Evolutionary conservation across 23 tunicate species (phyloP), one percentile per base, ranked within the genome.

Genomic region (Oikopleura albicans): DNA sequence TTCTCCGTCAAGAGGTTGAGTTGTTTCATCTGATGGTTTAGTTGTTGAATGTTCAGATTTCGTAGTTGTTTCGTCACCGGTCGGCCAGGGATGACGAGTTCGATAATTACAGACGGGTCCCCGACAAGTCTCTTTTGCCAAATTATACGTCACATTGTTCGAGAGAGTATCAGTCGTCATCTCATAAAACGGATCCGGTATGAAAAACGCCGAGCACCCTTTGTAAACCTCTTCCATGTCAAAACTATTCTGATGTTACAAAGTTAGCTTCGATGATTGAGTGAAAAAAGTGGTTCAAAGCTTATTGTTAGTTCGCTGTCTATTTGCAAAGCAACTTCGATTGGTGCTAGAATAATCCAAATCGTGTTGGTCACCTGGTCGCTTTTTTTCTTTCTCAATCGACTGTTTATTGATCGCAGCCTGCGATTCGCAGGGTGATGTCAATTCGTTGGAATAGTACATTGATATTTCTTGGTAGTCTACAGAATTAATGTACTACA

Each of bases 181-280:
- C 22, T 49, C 63, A 49, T 8, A 49, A 49, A 22, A 8, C 22
- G 63, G 63, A 49, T 49, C 63, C 12, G 22, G 12, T 8, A 49
- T 22, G 33, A 27, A 4, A 37, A 71, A 71, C 28, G 79, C 79
- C 4, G 79, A 71, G 37, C 79, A 71, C 4, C 79, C 79, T 29
- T 71, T 71, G 79, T 71, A 71, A 29, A 29, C 35, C 37, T 71
- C 79, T 71, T 71, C 34, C 79, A 22, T 71, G 37, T 49, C 63
- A 8, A 22, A 8, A 12, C 63, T 22, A 49, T 22, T 49, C 63
- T 49, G 22, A 49, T n/a, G n/a, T n/a, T n/a, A n/a, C n/a, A n/a
- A n/a, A n/a, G n/a, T n/a, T n/a, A n/a, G n/a, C n/a, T n/a, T n/a
- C n/a, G n/a, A n/a, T n/a, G n/a, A n/a, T n/a, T n/a, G n/a, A n/a